Evolutionary conservation across 1,140 invertebrate genomes (phyloP), one percentile per base, ranked within the genome.

Genomic region (Pogonognathellus flavescens): DNA sequence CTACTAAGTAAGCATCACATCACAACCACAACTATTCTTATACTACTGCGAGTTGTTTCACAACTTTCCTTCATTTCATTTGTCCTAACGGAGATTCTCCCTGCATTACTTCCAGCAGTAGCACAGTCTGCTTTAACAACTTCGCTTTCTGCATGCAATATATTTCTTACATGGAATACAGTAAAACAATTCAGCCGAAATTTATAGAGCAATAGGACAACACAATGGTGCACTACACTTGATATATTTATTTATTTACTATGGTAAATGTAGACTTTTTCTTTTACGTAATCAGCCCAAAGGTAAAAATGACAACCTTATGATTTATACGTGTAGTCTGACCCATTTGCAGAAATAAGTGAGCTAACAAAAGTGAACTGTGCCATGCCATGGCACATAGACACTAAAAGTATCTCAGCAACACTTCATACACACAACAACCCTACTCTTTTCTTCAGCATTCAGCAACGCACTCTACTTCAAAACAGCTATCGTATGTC

Each of bases 341-440:
- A 50, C 70, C 70, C 70, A 76, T 76, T 76, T 76, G 70, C 41
- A 50, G 25, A 76, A 76, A 25, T 76, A 76, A 76, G 70, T 16
- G 70, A 76, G 41, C 70, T 76, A 49, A 76, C 70, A 76, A 76
- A 76, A 76, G 22, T 76, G 31, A 76, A 76, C 70, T 76, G 41
- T 76, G 70, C 41, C 62, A 25, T 66, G 25, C 25, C 62, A 66
- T 25, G 14, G 20, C 25, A 25, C 62, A 62, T 22, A 20, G 62
- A 10, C 6, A 66, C 62, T 25, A 25, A 66, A 66, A 66, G 14
- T 66, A 66, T 41, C 31, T 41, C 31, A 41, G 31, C n/a, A 5
- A 60, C 16, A 60, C n/a, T 20, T 66, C 22, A 5, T 60, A 60
- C 22, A 60, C 18, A 22, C 16, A 25, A 0, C 22, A 10, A 25